phyloP scores from a whole-genome alignment of 2,113 vertebrate genomes.

The Chaenogobius annularis region DNA sequence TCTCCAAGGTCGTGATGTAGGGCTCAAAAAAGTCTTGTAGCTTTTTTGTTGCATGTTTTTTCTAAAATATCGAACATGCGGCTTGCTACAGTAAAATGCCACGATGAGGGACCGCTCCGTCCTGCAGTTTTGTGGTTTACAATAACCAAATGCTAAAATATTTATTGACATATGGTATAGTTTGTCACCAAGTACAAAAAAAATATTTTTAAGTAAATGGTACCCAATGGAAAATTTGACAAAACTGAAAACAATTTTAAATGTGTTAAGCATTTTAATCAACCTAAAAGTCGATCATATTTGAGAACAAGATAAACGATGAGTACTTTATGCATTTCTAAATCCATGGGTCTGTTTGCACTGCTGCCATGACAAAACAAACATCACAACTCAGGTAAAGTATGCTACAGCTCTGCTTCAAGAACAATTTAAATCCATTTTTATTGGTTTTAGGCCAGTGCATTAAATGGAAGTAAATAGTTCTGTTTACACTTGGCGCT shows the following conservation, averaged over 20 bases:
- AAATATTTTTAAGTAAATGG: too few relatives aligned
- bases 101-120: too few relatives aligned
- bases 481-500: conserved; percentile 12
- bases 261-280: not conserved
- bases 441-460: conserved; percentile 11
- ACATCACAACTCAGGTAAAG: conserved; percentile 30
- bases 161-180: too few relatives aligned
- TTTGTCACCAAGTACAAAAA: too few relatives aligned
- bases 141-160: too few relatives aligned
- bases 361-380: not conserved
- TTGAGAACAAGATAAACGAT: not conserved
- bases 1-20: too few relatives aligned
- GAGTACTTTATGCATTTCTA: not conserved
- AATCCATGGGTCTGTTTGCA: not conserved
- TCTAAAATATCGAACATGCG: too few relatives aligned
- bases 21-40: too few relatives aligned
- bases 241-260: not conserved
- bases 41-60: too few relatives aligned
- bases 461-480: not conserved
- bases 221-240: too few relatives aligned
- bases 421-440: not conserved
- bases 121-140: too few relatives aligned
- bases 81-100: too few relatives aligned
- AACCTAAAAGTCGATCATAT: not conserved
- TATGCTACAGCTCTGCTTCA: conserved; percentile 12